phyloP scores from a whole-genome alignment of 2,113 vertebrate genomes.

The Arizona elegans region DNA sequence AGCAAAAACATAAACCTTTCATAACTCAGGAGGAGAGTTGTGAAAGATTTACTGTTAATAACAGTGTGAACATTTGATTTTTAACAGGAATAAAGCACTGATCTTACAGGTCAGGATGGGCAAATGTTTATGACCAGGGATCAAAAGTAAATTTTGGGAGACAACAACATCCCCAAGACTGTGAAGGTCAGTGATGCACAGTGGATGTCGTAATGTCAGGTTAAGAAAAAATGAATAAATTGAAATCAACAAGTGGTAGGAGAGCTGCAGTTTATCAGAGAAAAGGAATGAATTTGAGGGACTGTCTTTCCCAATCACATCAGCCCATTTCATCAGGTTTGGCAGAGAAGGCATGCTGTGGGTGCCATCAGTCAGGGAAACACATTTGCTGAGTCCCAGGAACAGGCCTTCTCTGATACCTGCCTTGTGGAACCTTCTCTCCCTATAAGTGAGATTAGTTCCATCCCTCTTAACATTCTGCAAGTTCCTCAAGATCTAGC shows the following conservation, averaged over 20 bases:
- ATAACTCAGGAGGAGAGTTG: neutral
- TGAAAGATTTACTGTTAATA: neutral
- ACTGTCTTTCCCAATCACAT: neutral
- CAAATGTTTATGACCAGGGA: neutral
- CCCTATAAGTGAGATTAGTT: neutral
- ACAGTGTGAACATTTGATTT: no score
- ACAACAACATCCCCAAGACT: neutral
- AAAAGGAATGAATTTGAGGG: neutral
- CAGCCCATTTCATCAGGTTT: neutral
- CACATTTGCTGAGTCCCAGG: neutral
- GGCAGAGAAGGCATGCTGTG: neutral
- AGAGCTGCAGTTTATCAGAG: neutral
- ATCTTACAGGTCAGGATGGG: neutral
- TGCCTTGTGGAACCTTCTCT: neutral
- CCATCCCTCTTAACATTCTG: neutral
- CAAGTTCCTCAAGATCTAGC: neutral
- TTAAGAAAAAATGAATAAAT: neutral
- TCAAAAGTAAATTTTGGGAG: neutral
- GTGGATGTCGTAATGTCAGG: neutral
- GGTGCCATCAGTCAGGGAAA: neutral
- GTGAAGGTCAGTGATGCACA: neutral
- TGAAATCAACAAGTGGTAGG: neutral
- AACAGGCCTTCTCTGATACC: neutral
- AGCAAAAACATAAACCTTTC: neutral
- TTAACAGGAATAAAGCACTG: neutral